Base-by-base conservation (phyloP, 1,140 invertebrate genomes). In the Penaeus indicus region DNA sequence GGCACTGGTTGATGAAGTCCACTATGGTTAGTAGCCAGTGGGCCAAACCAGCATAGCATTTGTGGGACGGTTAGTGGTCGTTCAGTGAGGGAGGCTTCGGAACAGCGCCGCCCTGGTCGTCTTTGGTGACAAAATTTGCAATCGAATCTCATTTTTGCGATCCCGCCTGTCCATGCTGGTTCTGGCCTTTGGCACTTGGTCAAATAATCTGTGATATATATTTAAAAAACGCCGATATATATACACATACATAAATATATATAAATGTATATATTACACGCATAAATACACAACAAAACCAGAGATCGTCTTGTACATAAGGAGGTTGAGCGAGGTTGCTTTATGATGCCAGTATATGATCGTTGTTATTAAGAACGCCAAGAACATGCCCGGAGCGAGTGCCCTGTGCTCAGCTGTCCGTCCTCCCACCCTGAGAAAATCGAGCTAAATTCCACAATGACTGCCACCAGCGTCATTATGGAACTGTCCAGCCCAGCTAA, bases 1-100 rank as follows among this genome's bases (percentile, higher is more conserved):
- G 86, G 80, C 86, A 88, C 86, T 83, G 86, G 80, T 88, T 88
- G 86, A 88, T 88, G 69, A 77, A 88, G 86, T 83, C 80, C 80
- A 88, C 86, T 75, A 88, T 88, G 86, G 82, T 88, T 88, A 88
- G 86, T 88, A 88, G 80, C 86, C 86, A 88, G 86, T 88, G 86
- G 86, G 80, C 86, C 86, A 88, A 88, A 88, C 86, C 80, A 88
- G 86, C 86, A 88, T 83, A 88, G 67, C 79, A 88, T 83, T 83
- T 88, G 81, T 62, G 86, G 86, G 69, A 83, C 47, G 79, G 54
- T 81, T 60, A 63, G 79, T 81, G 78, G 60, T 60, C 67, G 67
- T 72, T 64, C 63, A 67, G 54, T 54, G 72, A 63, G 27, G 80
- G 25, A 83, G 63, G 21, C 82, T 38, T 27, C 27, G 27, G 42